phyloP scores from a whole-genome alignment of 1,140 invertebrate species.

The Drosophila subpulchrella region DNA sequence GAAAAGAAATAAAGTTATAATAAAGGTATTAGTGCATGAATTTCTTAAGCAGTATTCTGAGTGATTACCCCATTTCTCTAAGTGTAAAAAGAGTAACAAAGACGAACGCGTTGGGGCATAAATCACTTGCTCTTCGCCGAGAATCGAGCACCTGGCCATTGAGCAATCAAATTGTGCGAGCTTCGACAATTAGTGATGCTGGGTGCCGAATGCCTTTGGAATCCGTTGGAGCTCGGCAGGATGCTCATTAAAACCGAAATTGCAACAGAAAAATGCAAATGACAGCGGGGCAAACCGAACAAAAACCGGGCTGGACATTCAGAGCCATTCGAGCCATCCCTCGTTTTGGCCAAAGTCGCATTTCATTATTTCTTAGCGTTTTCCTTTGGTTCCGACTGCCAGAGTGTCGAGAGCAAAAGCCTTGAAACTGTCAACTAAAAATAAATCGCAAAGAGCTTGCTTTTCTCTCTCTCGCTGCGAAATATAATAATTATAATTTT shows the following conservation, averaged over 20 bases:
- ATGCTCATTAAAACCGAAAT: constrained; percentile 63
- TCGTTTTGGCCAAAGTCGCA: constrained; percentile 51
- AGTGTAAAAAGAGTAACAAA: constrained; percentile 48
- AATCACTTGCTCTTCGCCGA: constrained; percentile 55
- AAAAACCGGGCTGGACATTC: constrained; percentile 26
- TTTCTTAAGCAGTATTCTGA: too few relatives aligned
- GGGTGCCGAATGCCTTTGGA: constrained; percentile 14
- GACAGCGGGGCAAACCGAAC: constrained; percentile 7
- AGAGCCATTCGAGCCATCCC: constrained; percentile 20
- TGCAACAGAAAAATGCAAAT: constrained; percentile 57
- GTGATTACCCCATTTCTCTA: too few relatives aligned
- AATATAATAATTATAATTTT: constrained; percentile 71
- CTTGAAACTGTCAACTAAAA: constrained; percentile 83
- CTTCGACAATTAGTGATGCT: constrained; percentile 55
- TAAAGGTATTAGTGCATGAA: too few relatives aligned
- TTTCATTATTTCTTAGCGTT: constrained; percentile 58
- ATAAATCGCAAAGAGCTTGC: constrained; percentile 71
- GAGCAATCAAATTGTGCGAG: constrained; percentile 68
- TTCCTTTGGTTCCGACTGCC: constrained; percentile 37
- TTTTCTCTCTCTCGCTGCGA: constrained; percentile 32
- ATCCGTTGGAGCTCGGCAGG: constrained; percentile 15
- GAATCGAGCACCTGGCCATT: constrained; percentile 49
- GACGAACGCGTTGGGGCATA: constrained; percentile 45
- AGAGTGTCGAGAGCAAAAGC: constrained; percentile 54
- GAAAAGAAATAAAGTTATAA: too few relatives aligned